Percentiles rank a stretch among this genome's conserved stretches.
These are phyloP conservation scores for Noctua comes DNA, from an alignment of 2,888 invertebrate genomes.

Conservation along the genomic window DNA sequence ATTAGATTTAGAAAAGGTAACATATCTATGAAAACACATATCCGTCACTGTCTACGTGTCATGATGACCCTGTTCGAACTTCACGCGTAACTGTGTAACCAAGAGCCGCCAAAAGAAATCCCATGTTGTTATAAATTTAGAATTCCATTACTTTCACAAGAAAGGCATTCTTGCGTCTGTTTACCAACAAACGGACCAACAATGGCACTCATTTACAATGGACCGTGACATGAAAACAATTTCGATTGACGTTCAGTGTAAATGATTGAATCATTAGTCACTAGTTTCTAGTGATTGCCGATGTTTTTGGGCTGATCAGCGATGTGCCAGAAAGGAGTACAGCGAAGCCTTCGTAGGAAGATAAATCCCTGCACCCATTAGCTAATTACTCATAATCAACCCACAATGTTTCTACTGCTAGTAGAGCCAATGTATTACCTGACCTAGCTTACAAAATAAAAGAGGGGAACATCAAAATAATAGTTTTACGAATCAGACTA, in stretches of 20 bases:
- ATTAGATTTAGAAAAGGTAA: background rate
- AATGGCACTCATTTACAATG: slow-evolving; percentile 55
- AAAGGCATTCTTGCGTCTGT: slow-evolving; percentile 45
- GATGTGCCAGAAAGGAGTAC: background rate
- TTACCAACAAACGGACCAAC: slow-evolving; percentile 57
- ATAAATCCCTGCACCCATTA: background rate
- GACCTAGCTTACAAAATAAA: too few species aligned
- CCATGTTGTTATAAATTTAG: slow-evolving; percentile 40
- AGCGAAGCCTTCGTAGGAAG: background rate
- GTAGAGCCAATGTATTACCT: too few species aligned
- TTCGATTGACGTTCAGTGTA: slow-evolving; percentile 22
- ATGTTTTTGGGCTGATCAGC: background rate
- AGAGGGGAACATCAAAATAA: too few species aligned
- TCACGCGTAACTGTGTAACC: background rate
- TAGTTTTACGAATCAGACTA: too few species aligned
- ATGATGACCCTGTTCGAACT: background rate
- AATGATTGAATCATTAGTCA: slow-evolving; percentile 23
- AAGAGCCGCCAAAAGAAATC: slow-evolving; percentile 21
- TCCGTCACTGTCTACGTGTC: background rate
- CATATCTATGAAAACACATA: background rate
- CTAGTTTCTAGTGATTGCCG: background rate
- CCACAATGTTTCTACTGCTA: too few species aligned
- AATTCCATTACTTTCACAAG: slow-evolving; percentile 49
- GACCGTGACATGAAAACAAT: slow-evolving; percentile 56
- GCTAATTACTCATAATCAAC: background rate